Evolutionary conservation across 1,140 invertebrate genomes (phyloP), one percentile per base, ranked within the genome.

Genomic region (Papilio dardanus): DNA sequence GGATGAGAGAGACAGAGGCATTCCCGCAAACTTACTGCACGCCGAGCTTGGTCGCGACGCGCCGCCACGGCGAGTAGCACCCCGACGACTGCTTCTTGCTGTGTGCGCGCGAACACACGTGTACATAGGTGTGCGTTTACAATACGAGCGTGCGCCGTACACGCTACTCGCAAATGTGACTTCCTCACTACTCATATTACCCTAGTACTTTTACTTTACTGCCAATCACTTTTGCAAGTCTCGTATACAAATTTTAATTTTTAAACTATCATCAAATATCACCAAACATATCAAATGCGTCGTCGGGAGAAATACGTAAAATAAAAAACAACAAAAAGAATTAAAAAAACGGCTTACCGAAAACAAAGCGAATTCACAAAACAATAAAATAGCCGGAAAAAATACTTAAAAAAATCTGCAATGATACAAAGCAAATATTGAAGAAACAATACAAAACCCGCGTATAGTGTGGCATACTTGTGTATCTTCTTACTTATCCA

Each of bases 41-140:
- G 96, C 97, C 97, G 86, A 98, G 96, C 94, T 97, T 98, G 93
- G 96, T 97, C 92, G 97, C 97, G 92, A 98, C 97, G 93, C 97
- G 96, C 88, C 96, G 96, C 97, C 97, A 98, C 94, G 97, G 97
- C 87, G 97, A 97, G 95, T 97, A 97, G 95, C 96, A 96, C 78
- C 93, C 93, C 84, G 94, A 93, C 74, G 86, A 81, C 92, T 95
- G 94, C 93, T 95, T 95, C 95, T 95, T 95, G 94, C 95, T 95
- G 93, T 81, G 76, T 80, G 79, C 81, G 80, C 78, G 79, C 77
- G 77, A 83, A 86, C 80, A 88, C 83, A 84, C 83, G 77, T 81
- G 75, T 83, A 79, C 78, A 80, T 86, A 83, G 80, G 76, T 80
- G 77, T 80, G 78, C 75, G 71, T 74, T 73, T 73, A 58, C 37